A percentile compares a stretch with the other conserved stretches of the same genome.
These are phyloP conservation scores for Pseudonaja textilis DNA, from an alignment of 2,113 vertebrate genomes.

Conservation along the genomic window DNA sequence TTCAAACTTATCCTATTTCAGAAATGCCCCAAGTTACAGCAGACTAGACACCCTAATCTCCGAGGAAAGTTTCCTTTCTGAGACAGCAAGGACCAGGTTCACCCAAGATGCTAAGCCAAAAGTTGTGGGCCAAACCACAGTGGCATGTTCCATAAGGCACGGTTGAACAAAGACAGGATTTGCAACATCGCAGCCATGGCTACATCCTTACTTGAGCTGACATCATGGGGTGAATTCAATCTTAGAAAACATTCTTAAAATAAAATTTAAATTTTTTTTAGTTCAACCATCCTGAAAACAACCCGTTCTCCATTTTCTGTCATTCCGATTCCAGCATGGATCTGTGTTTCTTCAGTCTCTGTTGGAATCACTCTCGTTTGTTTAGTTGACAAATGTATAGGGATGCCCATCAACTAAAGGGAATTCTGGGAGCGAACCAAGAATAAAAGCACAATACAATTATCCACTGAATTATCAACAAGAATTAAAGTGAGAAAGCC, in stretches of 20 bases:
- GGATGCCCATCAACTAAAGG: neutral
- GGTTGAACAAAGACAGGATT: neutral
- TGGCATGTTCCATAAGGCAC: neutral
- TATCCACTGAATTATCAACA: neutral
- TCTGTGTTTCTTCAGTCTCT: neutral
- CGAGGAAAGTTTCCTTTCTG: neutral
- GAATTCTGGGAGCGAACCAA: neutral
- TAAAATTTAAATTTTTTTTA: neutral
- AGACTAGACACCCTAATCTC: constrained; percentile 19
- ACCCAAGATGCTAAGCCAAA: neutral
- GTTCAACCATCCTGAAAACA: neutral
- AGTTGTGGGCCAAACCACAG: neutral
- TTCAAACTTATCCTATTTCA: constrained; percentile 29
- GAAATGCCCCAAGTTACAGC: constrained; percentile 58
- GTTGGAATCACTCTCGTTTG: neutral
- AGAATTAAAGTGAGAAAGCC: neutral
- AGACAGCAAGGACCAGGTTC: neutral
- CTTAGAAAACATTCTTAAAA: neutral
- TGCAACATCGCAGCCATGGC: neutral
- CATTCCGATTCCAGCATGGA: neutral
- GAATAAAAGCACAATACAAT: neutral
- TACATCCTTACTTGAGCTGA: neutral
- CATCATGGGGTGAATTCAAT: neutral
- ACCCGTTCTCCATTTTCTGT: neutral
- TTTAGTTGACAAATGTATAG: neutral